Percentiles rank a stretch among this genome's conserved stretches.
phyloP scores from a whole-genome alignment of 2,797 vertebrate genomes.

The Kryptolebias ocellatus region DNA sequence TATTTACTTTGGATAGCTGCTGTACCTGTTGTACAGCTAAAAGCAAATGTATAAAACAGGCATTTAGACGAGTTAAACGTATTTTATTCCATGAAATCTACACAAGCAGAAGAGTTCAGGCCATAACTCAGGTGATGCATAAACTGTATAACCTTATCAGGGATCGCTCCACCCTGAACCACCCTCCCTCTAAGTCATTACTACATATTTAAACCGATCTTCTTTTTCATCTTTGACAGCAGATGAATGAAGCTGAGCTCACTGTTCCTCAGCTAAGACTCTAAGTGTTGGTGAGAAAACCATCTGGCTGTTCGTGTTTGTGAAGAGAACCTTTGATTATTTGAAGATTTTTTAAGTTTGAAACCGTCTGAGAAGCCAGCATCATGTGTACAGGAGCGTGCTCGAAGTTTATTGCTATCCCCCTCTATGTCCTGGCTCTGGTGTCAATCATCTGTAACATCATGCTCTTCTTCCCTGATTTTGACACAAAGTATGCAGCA shows the following conservation, averaged over 20 bases:
- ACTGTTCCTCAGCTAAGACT: not conserved
- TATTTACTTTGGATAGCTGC: no score
- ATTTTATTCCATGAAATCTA: not conserved
- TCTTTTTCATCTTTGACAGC: not conserved
- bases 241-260: not conserved
- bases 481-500: conserved; percentile 4
- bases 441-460: conserved; percentile 78
- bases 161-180: conserved; percentile 26
- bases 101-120: not conserved
- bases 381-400: conserved; percentile 80
- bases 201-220: conserved; percentile 16
- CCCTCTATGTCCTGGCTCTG: conserved; percentile 71
- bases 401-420: conserved; percentile 70
- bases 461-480: conserved; percentile 80
- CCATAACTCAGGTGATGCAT: conserved; percentile 30
- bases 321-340: not conserved
- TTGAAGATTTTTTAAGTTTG: not conserved
- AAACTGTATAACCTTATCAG: conserved; percentile 25
- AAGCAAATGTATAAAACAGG: no score
- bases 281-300: not conserved
- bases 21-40: no score
- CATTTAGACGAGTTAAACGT: no score
- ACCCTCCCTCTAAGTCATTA: conserved; percentile 12
- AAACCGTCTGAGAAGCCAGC: not conserved
- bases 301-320: not conserved